Base-by-base conservation (phyloP, 1,140 invertebrate species). In the Penaeus vannamei region DNA sequence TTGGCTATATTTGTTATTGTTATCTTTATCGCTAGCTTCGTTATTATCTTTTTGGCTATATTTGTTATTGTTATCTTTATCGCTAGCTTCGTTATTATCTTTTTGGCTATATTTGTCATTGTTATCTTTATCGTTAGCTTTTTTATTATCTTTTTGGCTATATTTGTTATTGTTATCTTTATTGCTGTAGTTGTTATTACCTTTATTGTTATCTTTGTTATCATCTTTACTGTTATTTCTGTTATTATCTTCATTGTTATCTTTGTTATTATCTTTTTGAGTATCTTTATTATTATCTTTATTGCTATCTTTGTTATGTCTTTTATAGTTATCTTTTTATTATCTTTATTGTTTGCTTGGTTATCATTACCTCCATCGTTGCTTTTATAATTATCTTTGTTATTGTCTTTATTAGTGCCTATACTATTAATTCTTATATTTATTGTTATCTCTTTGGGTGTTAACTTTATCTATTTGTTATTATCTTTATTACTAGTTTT, bases 101-200 rank as follows among this genome's bases (percentile, higher is more conserved):
- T n/a, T 10, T 7, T 79, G 0, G 20, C 26, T 29, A 22, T 79
- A 17, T 29, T 79, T 29, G 26, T 79, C 26, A 22, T 22, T n/a
- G 12, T 36, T 79, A 12, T 29, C 3, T 4, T 29, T 3, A 79
- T 23, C 14, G 32, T 23, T 14, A 19, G 14, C 29, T 77, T 22
- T 77, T 19, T 14, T 77, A 22, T 77, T 26, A 12, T 77, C 72
- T 22, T 77, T 77, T 23, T 77, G 20, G 32, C 26, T 77, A 22
- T 77, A 23, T 23, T 77, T 77, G 26, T 77, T 77, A 32, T 77
- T 77, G 26, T 77, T 77, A 32, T 77, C 32, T 17, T 77, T 77
- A 32, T 77, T 17, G 20, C 32, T 17, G n/a, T n/a, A n/a, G n/a
- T 77, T 77, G 26, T 77, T 77, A 32, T 77, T 77, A 77, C 32